phyloP scores from a whole-genome alignment of 2,113 vertebrate genomes.

The Accipiter cooperii region DNA sequence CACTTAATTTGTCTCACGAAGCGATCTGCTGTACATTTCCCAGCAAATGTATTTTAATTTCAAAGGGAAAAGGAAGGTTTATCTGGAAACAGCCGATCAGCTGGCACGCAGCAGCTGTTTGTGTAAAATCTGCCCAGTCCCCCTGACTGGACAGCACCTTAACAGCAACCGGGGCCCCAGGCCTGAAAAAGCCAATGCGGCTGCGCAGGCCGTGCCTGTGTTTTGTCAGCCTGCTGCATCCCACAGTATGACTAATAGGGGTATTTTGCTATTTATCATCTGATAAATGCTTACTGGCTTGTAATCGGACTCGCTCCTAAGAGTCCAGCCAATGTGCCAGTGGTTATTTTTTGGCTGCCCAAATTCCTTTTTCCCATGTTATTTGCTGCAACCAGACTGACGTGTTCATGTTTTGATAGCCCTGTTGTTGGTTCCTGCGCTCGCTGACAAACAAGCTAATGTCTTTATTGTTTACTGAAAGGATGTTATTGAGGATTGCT shows the following conservation, averaged over 20 bases:
- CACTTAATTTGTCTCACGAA: neutral
- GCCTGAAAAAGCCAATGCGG: neutral
- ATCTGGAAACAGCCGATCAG: neutral
- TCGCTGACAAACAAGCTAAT: neutral
- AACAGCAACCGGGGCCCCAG: neutral
- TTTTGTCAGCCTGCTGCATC: neutral
- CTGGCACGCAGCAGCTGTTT: neutral
- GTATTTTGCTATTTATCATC: neutral
- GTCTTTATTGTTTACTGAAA: neutral
- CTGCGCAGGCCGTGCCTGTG: accelerated
- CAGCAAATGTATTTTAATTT: neutral
- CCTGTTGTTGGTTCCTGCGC: neutral
- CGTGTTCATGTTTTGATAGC: neutral
- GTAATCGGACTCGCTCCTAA: neutral
- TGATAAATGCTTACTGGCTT: neutral
- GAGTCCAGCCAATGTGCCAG: accelerated
- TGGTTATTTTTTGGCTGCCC: neutral
- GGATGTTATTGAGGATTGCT: neutral
- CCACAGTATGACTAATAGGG: neutral
- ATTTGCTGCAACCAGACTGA: neutral
- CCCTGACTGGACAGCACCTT: neutral
- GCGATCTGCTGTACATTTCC: neutral
- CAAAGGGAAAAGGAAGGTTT: neutral
- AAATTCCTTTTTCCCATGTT: neutral
- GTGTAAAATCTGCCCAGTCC: neutral